Base-by-base conservation (phyloP, 2,113 vertebrate species). In the Barnardius zonarius region DNA sequence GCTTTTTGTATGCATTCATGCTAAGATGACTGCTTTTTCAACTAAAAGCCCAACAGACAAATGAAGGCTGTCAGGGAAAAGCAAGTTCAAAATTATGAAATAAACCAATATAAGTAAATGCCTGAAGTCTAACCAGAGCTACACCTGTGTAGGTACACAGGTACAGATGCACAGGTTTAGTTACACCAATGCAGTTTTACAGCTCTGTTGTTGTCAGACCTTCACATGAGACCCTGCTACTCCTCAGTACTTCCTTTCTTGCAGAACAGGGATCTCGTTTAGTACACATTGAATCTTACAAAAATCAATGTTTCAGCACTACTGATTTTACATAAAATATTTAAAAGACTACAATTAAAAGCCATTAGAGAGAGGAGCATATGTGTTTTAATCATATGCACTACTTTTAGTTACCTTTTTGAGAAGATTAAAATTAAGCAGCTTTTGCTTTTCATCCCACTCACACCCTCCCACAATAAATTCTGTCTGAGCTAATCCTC, bases 381-480 rank as follows among this genome's bases (percentile, higher is more conserved):
- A 67, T 91, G 84, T 83, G 91, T 73, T 85, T 79, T 54, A 93
- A 83, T 49, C 67, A 52, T 62, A 37, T 41, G 44, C 27, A 17
- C 62, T 83, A 74, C 80, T 95, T 62, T 73, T 87, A 88, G 90
- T 90, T 95, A 96, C 86, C 94, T 94, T 89, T 88, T 86, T 91
- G 88, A 79, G 89, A 95, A 93, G 91, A 95, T 97, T 97, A 97
- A 92, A 93, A 96, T 84, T 94, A 92, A 96, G 87, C 69, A 63
- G 95, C 95, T 93, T 95, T 96, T 79, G 63, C 90, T 89, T 90
- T 75, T 91, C 92, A 96, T 95, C 96, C 96, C 69, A 70, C 95
- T 85, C 94, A 78, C 59, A 95, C 39, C 48, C 80, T 93, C 90
- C 89, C 78, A 97, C 92, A 86, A 90, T 82, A 92, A 97, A 92